Conservation (phyloP, 2,797 vertebrate species). For the Sebastes nivosus region DNA sequence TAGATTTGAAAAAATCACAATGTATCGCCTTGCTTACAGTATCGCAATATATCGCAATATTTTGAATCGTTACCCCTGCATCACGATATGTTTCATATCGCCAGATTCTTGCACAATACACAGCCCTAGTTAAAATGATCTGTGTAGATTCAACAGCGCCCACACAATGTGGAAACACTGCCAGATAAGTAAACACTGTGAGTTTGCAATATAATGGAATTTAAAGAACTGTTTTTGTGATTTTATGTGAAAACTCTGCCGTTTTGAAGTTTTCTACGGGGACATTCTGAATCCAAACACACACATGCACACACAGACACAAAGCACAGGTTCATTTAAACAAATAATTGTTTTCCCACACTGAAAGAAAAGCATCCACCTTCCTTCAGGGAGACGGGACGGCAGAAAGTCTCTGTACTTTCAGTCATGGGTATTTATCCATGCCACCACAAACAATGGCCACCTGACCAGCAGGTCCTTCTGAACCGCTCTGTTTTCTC, state of each 20-base stretch:
- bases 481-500: conserved; percentile 30
- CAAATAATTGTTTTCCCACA: conserved; percentile 45
- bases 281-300: conserved; percentile 3
- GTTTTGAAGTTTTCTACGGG: neutral
- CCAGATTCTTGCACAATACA: too few species aligned
- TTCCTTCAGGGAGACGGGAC: conserved; percentile 24
- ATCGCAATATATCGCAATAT: too few species aligned
- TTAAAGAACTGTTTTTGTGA: neutral
- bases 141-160: neutral
- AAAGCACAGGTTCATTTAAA: conserved; percentile 39
- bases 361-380: conserved; percentile 20
- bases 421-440: conserved; percentile 49
- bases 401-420: conserved; percentile 44
- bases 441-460: conserved; percentile 57
- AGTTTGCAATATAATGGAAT: neutral
- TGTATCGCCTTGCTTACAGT: too few species aligned
- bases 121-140: neutral
- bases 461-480: conserved; percentile 40
- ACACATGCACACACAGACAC: conserved; percentile 8
- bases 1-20: too few species aligned
- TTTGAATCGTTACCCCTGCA: too few species aligned
- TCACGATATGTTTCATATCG: too few species aligned
- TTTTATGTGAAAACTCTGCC: neutral
- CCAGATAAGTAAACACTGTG: neutral
- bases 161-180: neutral